Conservation (phyloP, 2,797 vertebrate species). For the Aselliscus stoliczkanus region DNA sequence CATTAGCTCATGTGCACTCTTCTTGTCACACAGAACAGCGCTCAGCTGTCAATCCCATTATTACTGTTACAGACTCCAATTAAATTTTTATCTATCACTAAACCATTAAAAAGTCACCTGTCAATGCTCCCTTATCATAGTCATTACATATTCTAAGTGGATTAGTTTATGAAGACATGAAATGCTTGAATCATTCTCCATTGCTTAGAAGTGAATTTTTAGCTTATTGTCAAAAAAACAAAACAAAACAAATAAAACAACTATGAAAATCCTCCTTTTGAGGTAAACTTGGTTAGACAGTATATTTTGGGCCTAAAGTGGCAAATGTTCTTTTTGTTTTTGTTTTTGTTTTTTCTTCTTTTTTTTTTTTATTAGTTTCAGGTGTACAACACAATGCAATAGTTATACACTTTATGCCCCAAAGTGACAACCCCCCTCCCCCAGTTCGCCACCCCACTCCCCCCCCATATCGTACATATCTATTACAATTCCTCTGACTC, state of each 20-base stretch:
- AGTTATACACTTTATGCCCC: too few species aligned
- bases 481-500: too few species aligned
- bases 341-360: too few species aligned
- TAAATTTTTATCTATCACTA: not conserved
- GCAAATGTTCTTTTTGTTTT: not conserved
- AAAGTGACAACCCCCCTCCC: too few species aligned
- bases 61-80: not conserved
- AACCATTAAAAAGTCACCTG: not conserved
- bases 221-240: not conserved
- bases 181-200: not conserved
- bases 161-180: not conserved
- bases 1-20: not conserved
- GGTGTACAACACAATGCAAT: too few species aligned
- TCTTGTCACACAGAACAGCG: not conserved
- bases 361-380: too few species aligned
- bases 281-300: not conserved
- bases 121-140: not conserved
- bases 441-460: too few species aligned
- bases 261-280: not conserved
- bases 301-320: not conserved
- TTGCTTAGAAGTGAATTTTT: not conserved
- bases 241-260: not conserved
- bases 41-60: not conserved
- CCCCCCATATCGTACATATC: too few species aligned
- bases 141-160: not conserved